Percentiles rank a stretch among this genome's conserved stretches.
Evolutionary conservation across 2,797 vertebrate genomes (phyloP).

Genomic region (Pagetopsis macropterus): DNA sequence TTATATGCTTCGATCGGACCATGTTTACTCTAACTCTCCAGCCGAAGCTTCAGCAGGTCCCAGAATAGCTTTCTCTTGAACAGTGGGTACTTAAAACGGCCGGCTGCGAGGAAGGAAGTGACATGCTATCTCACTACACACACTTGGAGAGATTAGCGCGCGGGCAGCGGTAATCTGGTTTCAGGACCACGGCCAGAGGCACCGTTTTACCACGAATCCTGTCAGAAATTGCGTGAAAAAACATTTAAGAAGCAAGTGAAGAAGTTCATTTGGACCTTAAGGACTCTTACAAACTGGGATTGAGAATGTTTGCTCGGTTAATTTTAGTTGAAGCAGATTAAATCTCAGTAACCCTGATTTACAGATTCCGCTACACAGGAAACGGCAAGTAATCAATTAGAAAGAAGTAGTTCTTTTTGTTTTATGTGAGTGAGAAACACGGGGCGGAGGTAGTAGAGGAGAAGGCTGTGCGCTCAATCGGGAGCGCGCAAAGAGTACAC

Average conservation of each 20-base stretch:
- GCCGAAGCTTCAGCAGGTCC: conserved; percentile 58
- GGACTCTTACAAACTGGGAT: conserved; percentile 36
- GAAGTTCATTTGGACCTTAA: conserved; percentile 42
- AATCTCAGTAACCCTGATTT: conserved; percentile 14
- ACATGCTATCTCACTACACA: conserved; percentile 71
- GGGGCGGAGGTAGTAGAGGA: conserved; percentile 48
- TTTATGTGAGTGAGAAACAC: conserved; percentile 51
- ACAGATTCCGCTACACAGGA: conserved; percentile 3
- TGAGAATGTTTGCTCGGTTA: conserved; percentile 45
- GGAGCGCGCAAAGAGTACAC: conserved; percentile 70
- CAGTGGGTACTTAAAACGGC: conserved; percentile 51
- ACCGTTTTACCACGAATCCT: conserved; percentile 59
- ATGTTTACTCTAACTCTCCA: conserved; percentile 65
- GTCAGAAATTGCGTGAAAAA: conserved; percentile 57
- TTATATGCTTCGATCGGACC: conserved; percentile 42
- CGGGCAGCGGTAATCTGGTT: conserved; percentile 79
- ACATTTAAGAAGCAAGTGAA: conserved; percentile 22
- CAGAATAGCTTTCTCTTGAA: conserved; percentile 69
- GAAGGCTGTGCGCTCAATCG: conserved; percentile 66
- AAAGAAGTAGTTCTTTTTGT: conserved; percentile 22
- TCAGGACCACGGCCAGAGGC: conserved; percentile 81
- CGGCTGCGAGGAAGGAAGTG: conserved; percentile 73
- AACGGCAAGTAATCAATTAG: neutral
- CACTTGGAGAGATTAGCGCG: conserved; percentile 77
- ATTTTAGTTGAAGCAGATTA: conserved; percentile 31